Evolutionary conservation across 2,797 vertebrate genomes (phyloP).

Genomic region (Amphiprion clarkii): DNA sequence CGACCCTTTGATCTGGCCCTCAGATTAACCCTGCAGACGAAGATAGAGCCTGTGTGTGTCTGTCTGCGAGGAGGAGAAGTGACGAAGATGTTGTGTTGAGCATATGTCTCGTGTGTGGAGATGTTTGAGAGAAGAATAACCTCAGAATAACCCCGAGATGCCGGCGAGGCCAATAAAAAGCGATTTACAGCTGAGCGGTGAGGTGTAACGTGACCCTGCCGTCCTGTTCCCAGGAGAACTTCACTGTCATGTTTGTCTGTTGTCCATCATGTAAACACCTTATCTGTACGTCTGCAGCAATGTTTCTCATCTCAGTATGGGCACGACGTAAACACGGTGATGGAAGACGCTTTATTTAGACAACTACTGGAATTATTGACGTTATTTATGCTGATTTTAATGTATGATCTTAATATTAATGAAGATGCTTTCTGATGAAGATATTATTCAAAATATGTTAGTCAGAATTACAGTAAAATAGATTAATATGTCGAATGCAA

Average conservation of each 20-base stretch:
- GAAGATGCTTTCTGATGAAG: no score
- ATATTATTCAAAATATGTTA: no score
- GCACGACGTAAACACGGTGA: background rate
- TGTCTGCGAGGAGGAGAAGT: conserved; percentile 37
- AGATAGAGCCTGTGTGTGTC: conserved; percentile 35
- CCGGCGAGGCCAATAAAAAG: conserved; percentile 70
- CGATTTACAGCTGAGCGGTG: conserved; percentile 65
- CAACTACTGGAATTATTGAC: background rate
- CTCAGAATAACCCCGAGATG: conserved; percentile 66
- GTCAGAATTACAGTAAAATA: no score
- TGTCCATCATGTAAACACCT: conserved; percentile 17
- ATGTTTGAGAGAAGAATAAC: conserved; percentile 66
- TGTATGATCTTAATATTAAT: no score
- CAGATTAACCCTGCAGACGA: conserved; percentile 80
- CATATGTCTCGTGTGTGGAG: conserved; percentile 41
- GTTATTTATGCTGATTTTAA: no score
- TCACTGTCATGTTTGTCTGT: conserved; percentile 28
- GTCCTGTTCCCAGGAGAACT: conserved; percentile 50
- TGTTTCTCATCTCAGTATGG: background rate
- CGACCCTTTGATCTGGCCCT: conserved; percentile 83
- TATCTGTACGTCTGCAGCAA: conserved; percentile 5
- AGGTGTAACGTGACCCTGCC: conserved; percentile 51
- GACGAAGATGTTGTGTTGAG: conserved; percentile 32
- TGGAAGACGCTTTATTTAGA: background rate
- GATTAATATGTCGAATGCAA: no score